A percentile compares a stretch with the other conserved stretches of the same genome.
Conservation (phyloP, 1,140 invertebrate species). For the Portunus trituberculatus region DNA sequence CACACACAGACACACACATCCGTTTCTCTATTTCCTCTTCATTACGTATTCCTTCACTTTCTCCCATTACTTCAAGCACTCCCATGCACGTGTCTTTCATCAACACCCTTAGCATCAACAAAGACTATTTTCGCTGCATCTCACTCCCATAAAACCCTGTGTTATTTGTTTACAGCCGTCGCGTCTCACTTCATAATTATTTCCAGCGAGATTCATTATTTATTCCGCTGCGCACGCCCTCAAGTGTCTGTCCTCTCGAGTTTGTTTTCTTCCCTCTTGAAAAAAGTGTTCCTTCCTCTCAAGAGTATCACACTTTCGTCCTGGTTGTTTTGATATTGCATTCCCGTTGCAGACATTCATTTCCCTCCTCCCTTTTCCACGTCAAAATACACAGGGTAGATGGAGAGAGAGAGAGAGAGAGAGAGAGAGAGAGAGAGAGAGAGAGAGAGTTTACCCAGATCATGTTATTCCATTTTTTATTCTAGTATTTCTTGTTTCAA, state of each 20-base stretch:
- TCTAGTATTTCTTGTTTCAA: no score
- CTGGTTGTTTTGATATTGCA: background rate
- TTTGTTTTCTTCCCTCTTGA: background rate
- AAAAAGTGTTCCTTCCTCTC: background rate
- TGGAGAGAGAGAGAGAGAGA: background rate
- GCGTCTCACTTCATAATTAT: background rate
- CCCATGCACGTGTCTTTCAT: no score
- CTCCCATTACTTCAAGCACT: background rate
- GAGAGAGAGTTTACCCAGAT: background rate
- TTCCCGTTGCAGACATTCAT: background rate
- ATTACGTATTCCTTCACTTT: background rate
- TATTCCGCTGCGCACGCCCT: background rate
- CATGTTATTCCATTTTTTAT: no score
- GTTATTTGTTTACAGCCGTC: background rate
- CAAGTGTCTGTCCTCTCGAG: background rate
- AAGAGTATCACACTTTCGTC: background rate
- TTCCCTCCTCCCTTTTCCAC: background rate
- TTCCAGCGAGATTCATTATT: background rate
- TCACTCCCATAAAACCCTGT: background rate
- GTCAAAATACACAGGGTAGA: background rate
- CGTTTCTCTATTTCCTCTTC: no score
- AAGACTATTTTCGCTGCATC: no score
- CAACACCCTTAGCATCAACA: no score
- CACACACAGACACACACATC: no score
- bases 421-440: no score